Percentiles rank a stretch among this genome's conserved stretches.
These are phyloP conservation scores for Mus spretus DNA, from an alignment of 2,797 vertebrate genomes.

Conservation along the genomic window DNA sequence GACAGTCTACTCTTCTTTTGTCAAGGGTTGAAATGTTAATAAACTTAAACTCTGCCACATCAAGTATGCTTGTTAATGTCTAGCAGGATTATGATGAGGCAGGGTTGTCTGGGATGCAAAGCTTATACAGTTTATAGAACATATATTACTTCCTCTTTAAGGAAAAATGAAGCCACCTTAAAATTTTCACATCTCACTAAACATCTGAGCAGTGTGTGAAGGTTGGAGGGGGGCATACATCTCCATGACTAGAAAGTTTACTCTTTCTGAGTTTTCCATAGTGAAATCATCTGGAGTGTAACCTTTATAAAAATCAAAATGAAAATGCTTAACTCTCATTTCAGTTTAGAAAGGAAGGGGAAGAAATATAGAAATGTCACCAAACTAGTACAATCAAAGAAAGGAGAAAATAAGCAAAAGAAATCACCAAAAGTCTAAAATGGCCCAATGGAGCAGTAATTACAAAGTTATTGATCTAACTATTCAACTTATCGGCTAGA, in stretches of 20 bases:
- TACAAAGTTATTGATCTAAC: neutral
- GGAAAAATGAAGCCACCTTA: neutral
- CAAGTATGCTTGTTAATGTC: neutral
- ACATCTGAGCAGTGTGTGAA: neutral
- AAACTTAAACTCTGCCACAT: neutral
- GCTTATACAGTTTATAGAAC: neutral
- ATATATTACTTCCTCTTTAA: neutral
- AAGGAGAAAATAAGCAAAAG: neutral
- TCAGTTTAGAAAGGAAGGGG: neutral
- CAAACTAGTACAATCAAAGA: neutral
- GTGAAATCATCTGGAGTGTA: neutral
- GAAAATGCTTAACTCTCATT: neutral
- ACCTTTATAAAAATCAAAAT: slow-evolving; percentile 11
- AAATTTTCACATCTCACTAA: slow-evolving; percentile 7
- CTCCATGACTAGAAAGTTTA: neutral
- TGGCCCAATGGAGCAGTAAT: neutral
- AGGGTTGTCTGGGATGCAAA: neutral
- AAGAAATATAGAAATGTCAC: neutral
- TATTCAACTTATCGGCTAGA: neutral
- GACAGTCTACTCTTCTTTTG: neutral
- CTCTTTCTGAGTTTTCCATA: neutral
- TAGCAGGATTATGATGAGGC: neutral
- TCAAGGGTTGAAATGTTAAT: neutral
- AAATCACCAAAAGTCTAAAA: neutral
- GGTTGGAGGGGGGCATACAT: neutral